These are phyloP conservation scores for Colaptes auratus DNA, from an alignment of 2,113 vertebrate species.

Conservation along the genomic window DNA sequence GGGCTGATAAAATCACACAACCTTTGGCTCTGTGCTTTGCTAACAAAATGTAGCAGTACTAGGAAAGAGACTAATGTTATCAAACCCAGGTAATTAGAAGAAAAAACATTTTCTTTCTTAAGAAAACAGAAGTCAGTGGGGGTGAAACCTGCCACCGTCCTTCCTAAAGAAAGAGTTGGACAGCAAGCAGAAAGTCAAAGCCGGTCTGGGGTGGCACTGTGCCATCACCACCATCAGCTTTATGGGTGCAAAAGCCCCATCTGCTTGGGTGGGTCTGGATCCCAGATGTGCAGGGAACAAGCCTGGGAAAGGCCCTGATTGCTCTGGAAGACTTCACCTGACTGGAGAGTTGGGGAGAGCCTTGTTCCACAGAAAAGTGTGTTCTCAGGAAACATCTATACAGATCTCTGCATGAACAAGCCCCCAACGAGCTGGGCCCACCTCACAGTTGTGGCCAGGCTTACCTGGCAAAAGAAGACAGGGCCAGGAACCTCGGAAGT, in stretches of 20 bases:
- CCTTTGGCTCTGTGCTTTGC: background rate
- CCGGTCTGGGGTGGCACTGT: background rate
- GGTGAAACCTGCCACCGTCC: slow-evolving; percentile 17
- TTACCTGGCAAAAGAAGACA: background rate
- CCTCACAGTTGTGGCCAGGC: background rate
- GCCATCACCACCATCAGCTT: background rate
- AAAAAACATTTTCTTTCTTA: slow-evolving; percentile 47
- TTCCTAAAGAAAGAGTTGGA: slow-evolving; percentile 32
- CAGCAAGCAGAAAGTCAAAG: background rate
- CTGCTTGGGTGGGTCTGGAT: fast-evolving
- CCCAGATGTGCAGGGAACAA: background rate
- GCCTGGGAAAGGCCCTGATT: background rate
- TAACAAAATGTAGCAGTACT: background rate
- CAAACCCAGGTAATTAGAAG: slow-evolving; percentile 56
- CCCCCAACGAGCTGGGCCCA: background rate
- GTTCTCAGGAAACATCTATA: background rate
- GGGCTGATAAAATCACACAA: background rate
- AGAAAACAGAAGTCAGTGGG: background rate
- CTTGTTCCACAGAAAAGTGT: background rate
- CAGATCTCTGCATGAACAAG: background rate
- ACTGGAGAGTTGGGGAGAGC: background rate
- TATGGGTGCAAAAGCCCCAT: background rate
- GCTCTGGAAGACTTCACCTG: background rate
- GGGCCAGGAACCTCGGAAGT: background rate
- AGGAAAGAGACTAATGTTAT: background rate